phyloP scores from a whole-genome alignment of 2,113 vertebrate genomes.

The Cinclus cinclus region DNA sequence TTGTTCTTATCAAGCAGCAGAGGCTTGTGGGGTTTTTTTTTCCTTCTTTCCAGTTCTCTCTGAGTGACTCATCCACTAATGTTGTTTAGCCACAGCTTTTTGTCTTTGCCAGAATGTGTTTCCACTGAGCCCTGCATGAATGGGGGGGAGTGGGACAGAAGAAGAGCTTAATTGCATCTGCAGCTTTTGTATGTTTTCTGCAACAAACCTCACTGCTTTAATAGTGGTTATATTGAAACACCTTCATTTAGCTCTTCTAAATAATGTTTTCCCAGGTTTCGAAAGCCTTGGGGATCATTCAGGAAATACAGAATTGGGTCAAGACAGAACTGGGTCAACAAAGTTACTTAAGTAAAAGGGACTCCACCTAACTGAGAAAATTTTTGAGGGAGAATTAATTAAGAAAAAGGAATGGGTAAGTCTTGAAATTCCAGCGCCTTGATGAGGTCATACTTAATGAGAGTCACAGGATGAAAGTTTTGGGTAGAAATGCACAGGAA shows the following conservation, averaged over 20 bases:
- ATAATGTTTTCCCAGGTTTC: background rate
- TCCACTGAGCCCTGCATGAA: background rate
- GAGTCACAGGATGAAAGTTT: background rate
- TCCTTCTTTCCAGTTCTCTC: background rate
- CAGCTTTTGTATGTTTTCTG: background rate
- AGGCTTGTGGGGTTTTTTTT: background rate
- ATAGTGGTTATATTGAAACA: background rate
- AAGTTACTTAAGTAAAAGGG: background rate
- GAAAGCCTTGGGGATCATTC: background rate
- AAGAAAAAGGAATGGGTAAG: background rate
- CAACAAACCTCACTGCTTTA: background rate
- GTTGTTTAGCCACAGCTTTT: slow-evolving; percentile 10
- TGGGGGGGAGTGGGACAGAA: background rate
- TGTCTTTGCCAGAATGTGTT: slow-evolving; percentile 16
- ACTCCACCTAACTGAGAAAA: background rate
- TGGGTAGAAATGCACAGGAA: background rate
- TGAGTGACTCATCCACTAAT: slow-evolving; percentile 21
- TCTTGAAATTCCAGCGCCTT: background rate
- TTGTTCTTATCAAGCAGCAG: slow-evolving; percentile 37
- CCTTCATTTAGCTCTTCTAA: background rate
- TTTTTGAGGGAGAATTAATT: background rate
- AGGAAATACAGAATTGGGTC: background rate
- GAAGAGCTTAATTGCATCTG: background rate
- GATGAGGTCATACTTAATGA: background rate
- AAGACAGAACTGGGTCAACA: background rate